Evolutionary conservation across 2,888 invertebrate genomes (phyloP).

Genomic region (Drosophila neonasuta): DNA sequence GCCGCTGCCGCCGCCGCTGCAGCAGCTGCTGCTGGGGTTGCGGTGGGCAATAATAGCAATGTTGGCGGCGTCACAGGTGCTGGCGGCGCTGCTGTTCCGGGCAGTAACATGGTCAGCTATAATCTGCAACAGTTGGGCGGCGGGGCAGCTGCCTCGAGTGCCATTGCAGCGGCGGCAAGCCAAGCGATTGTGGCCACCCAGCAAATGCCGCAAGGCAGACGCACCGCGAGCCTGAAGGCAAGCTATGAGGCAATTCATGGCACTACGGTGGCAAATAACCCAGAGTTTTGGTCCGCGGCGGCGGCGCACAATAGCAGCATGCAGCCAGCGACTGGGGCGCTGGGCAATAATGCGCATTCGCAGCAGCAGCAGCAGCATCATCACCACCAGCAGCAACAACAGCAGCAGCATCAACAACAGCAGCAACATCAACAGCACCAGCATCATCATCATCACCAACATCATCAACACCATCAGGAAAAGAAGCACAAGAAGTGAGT

Average conservation of each 20-base stretch:
- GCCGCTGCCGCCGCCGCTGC: constrained; percentile 13
- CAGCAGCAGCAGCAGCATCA: constrained; percentile 80
- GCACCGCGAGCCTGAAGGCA: constrained; percentile 96
- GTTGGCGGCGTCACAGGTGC: constrained; percentile 12
- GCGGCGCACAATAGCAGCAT: constrained; percentile 87
- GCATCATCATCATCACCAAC: constrained; percentile 42
- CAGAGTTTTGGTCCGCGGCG: constrained; percentile 85
- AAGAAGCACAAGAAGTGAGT: constrained; percentile 76
- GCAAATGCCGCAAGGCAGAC: constrained; percentile 96
- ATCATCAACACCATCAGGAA: constrained; percentile 62
- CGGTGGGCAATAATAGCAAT: constrained; percentile 21
- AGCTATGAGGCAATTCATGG: constrained; percentile 95
- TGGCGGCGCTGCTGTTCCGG: constrained; percentile 18
- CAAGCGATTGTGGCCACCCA: constrained; percentile 98
- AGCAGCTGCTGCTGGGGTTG: constrained; percentile 11
- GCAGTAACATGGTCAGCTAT: constrained; percentile 83
- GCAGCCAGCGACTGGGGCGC: constrained; percentile 79
- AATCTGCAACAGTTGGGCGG: constrained; percentile 92
- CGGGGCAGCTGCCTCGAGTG: constrained; percentile 86
- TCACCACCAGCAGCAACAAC: constrained; percentile 76
- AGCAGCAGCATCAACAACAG: constrained; percentile 81
- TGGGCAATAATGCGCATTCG: constrained; percentile 83
- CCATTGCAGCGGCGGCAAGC: constrained; percentile 96
- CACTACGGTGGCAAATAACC: constrained; percentile 85
- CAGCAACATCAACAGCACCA: constrained; percentile 12